Base-by-base conservation (phyloP, 1,140 invertebrate genomes). In the Zaprionus camerounensis region DNA sequence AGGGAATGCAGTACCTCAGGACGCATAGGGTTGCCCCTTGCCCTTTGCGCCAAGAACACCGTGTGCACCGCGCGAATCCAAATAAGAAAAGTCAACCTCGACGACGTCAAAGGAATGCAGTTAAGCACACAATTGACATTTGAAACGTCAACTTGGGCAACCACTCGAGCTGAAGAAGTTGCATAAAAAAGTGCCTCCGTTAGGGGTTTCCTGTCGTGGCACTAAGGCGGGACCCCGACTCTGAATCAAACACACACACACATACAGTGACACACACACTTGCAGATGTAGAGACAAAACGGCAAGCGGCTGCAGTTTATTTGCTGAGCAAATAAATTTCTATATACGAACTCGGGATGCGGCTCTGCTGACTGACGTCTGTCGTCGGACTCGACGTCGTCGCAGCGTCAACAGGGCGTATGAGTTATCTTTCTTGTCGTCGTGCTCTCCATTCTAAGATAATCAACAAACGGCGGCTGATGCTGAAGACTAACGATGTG, bases 111-210 rank as follows among this genome's bases (percentile, higher is more conserved):
- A 88, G 90, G 91, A 83, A 92, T 88, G 78, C 91, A 92, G 84
- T 92, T 92, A 91, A 92, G 91, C 91, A 88, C 82, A 92, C 91
- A 92, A 92, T 92, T 92, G 91, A 92, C 84, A 91, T 91, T 88
- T 91, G 79, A 91, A 91, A 87, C 79, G 88, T 91, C 82, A 91
- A 91, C 88, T 91, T 87, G 81, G 83, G 88, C 87, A 91, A 78
- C 64, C 88, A 91, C 83, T 91, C 88, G 81, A 75, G 81, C 79
- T 91, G 88, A 90, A 90, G 84, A 91, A 91, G 82, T 90, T 90
- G 85, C 84, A 88, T 88, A 90, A 88, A 88, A 87, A 88, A 88
- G 81, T 88, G 85, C 85, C 84, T 88, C 81, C 85, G 84, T 84
- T 90, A 79, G 85, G 85, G 83, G 84, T 75, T 83, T 80, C 84